phyloP scores from a whole-genome alignment of 2,113 vertebrate genomes.

The Pseudorasbora parva region DNA sequence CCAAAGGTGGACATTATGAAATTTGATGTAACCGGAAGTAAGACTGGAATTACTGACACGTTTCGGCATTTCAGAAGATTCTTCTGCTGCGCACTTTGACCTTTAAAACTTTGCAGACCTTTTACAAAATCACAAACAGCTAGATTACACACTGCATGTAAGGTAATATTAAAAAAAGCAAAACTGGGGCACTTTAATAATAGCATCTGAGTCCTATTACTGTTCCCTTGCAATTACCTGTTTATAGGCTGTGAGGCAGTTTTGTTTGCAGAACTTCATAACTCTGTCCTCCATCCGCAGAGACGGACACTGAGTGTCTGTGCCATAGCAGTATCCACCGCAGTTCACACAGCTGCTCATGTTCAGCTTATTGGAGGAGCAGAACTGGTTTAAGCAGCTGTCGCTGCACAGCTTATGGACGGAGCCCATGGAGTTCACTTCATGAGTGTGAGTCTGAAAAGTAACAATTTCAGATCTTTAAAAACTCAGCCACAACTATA shows the following conservation, averaged over 20 bases:
- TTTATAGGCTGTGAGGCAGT: conserved; percentile 85
- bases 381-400: conserved; percentile 90
- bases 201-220: not conserved
- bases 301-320: conserved; percentile 80
- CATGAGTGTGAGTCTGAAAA: conserved; percentile 84
- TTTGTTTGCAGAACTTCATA: conserved; percentile 88
- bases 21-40: too few relatives aligned
- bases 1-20: too few relatives aligned
- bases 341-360: conserved; percentile 89
- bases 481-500: too few relatives aligned
- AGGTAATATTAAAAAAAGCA: too few relatives aligned
- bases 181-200: not conserved
- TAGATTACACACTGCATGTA: too few relatives aligned
- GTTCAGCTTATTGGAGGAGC: conserved; percentile 76
- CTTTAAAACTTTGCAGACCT: too few relatives aligned
- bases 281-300: conserved; percentile 84
- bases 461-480: not conserved
- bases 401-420: conserved; percentile 94
- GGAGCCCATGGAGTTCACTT: conserved; percentile 89
- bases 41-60: too few relatives aligned
- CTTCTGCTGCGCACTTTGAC: too few relatives aligned
- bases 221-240: conserved; percentile 75
- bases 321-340: conserved; percentile 84
- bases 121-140: too few relatives aligned
- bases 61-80: too few relatives aligned